Percentiles rank a stretch among this genome's conserved stretches.
Evolutionary conservation across 1,140 invertebrate genomes (phyloP).

Genomic region (Tetragnatha versicolor): DNA sequence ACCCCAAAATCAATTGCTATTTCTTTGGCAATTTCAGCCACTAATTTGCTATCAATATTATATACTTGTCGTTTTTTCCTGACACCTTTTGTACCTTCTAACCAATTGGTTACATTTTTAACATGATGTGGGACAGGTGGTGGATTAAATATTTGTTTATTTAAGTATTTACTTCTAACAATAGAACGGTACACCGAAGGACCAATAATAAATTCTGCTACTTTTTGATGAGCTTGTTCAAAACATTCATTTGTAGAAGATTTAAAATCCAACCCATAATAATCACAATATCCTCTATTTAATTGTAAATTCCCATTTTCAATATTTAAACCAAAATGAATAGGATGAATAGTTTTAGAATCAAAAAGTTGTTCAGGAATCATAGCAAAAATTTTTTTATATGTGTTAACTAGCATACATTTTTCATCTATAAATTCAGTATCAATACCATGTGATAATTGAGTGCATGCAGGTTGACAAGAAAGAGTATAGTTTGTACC

Average conservation of each 20-base stretch:
- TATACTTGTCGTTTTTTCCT: neutral
- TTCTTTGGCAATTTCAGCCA: neutral
- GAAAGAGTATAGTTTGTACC: no score
- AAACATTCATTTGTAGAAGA: neutral
- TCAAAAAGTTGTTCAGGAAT: no score
- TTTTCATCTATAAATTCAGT: no score
- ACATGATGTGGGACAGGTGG: neutral
- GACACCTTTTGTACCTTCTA: neutral
- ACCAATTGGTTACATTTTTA: slow-evolving; percentile 9
- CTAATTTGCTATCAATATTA: neutral
- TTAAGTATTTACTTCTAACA: neutral
- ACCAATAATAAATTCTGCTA: neutral
- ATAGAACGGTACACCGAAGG: neutral
- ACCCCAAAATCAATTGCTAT: no score
- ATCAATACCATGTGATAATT: no score
- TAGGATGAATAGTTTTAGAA: neutral
- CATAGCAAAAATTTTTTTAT: no score
- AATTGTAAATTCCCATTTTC: neutral
- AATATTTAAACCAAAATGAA: neutral
- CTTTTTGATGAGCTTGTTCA: neutral
- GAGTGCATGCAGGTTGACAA: no score
- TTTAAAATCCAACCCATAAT: slow-evolving; percentile 7
- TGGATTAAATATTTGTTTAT: neutral
- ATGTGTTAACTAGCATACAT: no score
- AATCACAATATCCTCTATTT: slow-evolving; percentile 1